Base-by-base conservation (phyloP, 92 coral and sea anemone species). In the Diadumene lineata region DNA sequence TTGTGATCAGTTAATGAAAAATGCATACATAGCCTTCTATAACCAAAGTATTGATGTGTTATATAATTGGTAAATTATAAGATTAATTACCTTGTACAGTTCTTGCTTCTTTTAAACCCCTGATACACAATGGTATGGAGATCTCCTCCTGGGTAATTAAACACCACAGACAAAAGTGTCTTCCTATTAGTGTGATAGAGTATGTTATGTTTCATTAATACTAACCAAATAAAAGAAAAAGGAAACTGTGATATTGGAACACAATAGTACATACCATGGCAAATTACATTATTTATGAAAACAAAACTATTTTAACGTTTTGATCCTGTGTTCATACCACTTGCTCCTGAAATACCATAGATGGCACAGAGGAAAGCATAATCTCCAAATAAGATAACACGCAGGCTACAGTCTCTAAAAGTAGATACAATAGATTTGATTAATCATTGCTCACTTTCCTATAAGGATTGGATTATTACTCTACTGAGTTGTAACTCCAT, bases 311-410 rank as follows among this genome's bases (percentile, higher is more conserved):
- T 38, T 34, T 1, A 23, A 43, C 28, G 43, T 18, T 34, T 1
- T 66, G 17, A 21, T 15, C 27, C 28, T 29, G 38, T 44, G 19
- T 25, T 69, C 78, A 0, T 53, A 73, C 78, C 78, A 73, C 78
- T 73, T 57, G 78, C 78, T 57, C 78, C 78, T 2, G 55, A 32
- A 21, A 73, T 21, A 28, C 78, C 78, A 73, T 31, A 57, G 0
- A 73, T 11, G 17, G 68, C 34, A 26, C 68, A 73, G 31, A 73
- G 28, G 44, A 73, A 73, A 22, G 78, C 78, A 73, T 57, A 73
- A 31, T 73, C 78, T 10, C 78, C 78, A 73, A 73, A 73, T 18
- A 73, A 22, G 34, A 73, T 56, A 1, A 73, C 38, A 31, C 55
- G 56, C 10, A 73, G 15, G 25, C 44, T 31, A 34, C 56, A 32